Conservation (phyloP, 2,888 invertebrate species). For the Pyrgus malvae region DNA sequence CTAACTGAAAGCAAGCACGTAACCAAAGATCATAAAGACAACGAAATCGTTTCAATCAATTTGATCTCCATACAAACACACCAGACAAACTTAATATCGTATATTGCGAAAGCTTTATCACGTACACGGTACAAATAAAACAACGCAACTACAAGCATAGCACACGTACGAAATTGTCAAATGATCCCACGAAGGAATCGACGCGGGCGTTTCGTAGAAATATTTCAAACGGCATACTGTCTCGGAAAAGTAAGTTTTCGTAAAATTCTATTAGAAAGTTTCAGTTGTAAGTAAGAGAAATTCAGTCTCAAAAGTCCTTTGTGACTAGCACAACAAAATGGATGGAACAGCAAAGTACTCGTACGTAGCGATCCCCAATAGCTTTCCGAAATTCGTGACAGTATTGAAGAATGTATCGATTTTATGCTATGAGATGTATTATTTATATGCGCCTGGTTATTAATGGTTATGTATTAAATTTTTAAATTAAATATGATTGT, state of each 20-base stretch:
- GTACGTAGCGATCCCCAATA: conserved; percentile 5
- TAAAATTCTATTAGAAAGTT: conserved; percentile 25
- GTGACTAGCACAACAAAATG: conserved; percentile 24
- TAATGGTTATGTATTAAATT: too few relatives aligned
- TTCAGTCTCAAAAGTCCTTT: conserved; percentile 26
- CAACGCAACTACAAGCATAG: conserved; percentile 2
- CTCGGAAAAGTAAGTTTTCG: conserved; percentile 19
- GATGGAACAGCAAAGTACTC: conserved; percentile 15
- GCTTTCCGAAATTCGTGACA: conserved; percentile 6
- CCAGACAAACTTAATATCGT: not conserved
- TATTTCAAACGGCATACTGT: conserved; percentile 21
- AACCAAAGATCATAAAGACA: not conserved
- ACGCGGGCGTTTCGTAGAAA: conserved; percentile 16
- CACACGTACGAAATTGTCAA: conserved; percentile 23
- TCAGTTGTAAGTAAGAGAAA: conserved; percentile 25
- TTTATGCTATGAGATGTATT: not conserved
- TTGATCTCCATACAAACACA: not conserved
- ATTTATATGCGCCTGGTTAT: not conserved
- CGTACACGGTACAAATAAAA: conserved; percentile 16
- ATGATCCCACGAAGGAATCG: conserved; percentile 17
- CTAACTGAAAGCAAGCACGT: too few relatives aligned
- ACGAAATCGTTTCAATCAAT: not conserved
- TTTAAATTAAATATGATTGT: too few relatives aligned
- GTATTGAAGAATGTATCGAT: conserved; percentile 2
- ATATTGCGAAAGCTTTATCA: conserved; percentile 4